A percentile compares a stretch with the other conserved stretches of the same genome.
Conservation (phyloP, 2,113 vertebrate genomes). For the Cryptomyrus ogoouensis region DNA sequence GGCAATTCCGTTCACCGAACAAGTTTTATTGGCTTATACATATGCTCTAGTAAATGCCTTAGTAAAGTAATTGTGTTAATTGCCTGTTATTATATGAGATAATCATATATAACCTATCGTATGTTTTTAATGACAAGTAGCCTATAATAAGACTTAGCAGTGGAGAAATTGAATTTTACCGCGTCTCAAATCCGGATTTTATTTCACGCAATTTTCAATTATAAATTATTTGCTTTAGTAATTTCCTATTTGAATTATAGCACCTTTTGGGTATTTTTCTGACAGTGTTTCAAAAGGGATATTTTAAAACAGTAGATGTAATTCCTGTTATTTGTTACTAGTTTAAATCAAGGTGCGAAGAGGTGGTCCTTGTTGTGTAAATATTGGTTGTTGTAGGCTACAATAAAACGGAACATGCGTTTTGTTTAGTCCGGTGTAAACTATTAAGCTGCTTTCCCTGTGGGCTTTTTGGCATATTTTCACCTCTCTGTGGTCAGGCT, state of each 20-base stretch:
- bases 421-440: background rate
- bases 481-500: background rate
- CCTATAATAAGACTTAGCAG: background rate
- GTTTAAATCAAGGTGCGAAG: background rate
- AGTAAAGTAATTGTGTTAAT: background rate
- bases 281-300: background rate
- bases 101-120: background rate
- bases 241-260: background rate
- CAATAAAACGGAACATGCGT: background rate
- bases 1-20: background rate
- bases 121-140: background rate
- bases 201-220: background rate
- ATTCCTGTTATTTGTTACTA: background rate
- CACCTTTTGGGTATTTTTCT: background rate
- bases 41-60: background rate
- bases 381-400: background rate
- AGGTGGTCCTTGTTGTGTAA: background rate
- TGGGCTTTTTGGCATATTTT: constrained; percentile 17
- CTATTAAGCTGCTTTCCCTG: constrained; percentile 1
- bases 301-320: background rate
- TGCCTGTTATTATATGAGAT: background rate
- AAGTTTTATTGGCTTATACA: background rate
- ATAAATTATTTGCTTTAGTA: background rate
- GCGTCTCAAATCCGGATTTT: background rate
- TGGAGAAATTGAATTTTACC: background rate